Base-by-base conservation (phyloP, 2,888 invertebrate species). In the Eucera pruinosa region DNA sequence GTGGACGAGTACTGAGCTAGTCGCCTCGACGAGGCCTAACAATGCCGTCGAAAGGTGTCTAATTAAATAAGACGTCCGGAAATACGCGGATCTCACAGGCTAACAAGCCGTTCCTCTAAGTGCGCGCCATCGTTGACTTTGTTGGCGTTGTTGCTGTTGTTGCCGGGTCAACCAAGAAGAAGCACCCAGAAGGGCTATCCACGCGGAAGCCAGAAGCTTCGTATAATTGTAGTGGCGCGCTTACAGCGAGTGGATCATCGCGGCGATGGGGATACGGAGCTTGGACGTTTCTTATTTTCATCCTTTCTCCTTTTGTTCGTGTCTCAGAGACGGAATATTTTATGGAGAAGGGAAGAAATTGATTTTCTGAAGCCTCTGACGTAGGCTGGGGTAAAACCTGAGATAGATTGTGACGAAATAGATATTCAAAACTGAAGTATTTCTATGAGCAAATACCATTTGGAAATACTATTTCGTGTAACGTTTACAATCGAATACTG, bases 11-110 rank as follows among this genome's bases (percentile, higher is more conserved):
- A 76, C 70, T 61, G 70, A 78, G 84, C 79, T 82, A 82, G 84
- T 85, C 81, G 76, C 72, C 83, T 76, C 80, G 81, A 82, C 85
- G 81, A 75, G 78, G 87, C 83, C 88, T 91, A 92, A 92, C 91
- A 92, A 92, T 87, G 89, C 87, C 86, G 88, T 89, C 87, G 88
- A 89, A 88, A 89, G 88, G 81, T 82, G 89, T 86, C 91, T 92
- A 91, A 92, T 92, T 91, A 92, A 92, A 92, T 92, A 89, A 92
- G 90, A 91, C 89, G 88, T 85, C 86, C 82, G 81, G 86, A 88
- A 88, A 89, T 86, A 88, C 78, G 78, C 73, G 73, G 69, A 72
- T 80, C 80, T 70, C 71, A 81, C 76, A 75, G 74, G 81, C 89
- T 91, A 91, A 91, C 91, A 90, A 91, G 90, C 85, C 83, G 80